Evolutionary conservation across 2,797 vertebrate genomes (phyloP), one percentile per base, ranked within the genome.

Genomic region (Enteromius unitaeniatus): DNA sequence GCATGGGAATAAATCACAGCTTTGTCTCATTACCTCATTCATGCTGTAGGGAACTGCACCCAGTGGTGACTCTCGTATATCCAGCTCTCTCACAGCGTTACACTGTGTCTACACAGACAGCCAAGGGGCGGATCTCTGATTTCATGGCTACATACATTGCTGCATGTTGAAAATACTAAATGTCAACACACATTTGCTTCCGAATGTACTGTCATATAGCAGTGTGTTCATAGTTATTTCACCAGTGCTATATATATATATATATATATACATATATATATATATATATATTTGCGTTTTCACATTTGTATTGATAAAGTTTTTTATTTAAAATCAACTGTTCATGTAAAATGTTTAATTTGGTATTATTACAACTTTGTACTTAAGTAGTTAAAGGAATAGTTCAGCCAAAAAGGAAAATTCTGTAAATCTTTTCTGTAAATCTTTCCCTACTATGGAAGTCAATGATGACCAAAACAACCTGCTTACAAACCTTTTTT

Each of bases 21-120:
- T 85, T 72, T 77, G 65, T 86, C 89, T 88, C 82, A 84, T 90
- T 89, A 84, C 89, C 90, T 90, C 92, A 92, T 93, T 92, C 88
- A 91, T 89, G 88, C 83, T 79, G 84, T 88, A 89, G 91, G 90
- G 86, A 90, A 82, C 79, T 88, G 79, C 83, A 90, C 88, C 90
- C 79, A 73, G 85, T 89, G 90, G 89, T 78, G 34, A 91, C 88
- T 91, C 84, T 26, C 79, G 73, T 84, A 88, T 40, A 65, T 84
- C 40, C 79, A n/a, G 84, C 89, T 88, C 86, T 86, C 82, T 37
- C 68, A 8, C 37, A 37, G 89, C 26, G 6, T 49, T 14, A 26
- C 23, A 82, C 37, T 19, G 6, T 37, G 17, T 77, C 34, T 13
- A 53, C 60, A 31, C 11, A 4, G 42, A 7, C 42, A 34, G 21